A percentile compares a stretch with the other conserved stretches of the same genome.
Evolutionary conservation across 2,113 vertebrate genomes (phyloP).

Genomic region (Leucoraja erinaceus): DNA sequence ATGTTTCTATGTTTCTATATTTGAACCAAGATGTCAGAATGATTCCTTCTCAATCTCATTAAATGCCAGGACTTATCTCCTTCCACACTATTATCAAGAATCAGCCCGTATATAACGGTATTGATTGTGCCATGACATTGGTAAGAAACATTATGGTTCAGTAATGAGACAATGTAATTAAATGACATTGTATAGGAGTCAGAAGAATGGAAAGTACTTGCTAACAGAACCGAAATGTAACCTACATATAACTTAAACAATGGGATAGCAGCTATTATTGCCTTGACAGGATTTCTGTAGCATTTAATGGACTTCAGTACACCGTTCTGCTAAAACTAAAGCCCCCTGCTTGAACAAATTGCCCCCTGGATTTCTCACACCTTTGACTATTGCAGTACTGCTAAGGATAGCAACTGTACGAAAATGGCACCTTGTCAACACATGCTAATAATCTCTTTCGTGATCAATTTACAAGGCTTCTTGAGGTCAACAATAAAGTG

Average conservation of each 20-base stretch:
- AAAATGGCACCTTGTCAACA: background rate
- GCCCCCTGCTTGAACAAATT: background rate
- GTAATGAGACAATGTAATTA: background rate
- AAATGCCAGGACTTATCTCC: background rate
- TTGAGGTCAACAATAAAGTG: background rate
- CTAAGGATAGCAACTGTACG: background rate
- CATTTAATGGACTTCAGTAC: background rate
- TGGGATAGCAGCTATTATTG: background rate
- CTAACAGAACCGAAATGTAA: background rate
- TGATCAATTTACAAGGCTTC: background rate
- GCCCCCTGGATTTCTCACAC: background rate
- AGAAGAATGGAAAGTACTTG: background rate
- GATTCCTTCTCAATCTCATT: background rate
- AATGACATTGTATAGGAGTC: background rate
- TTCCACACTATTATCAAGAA: background rate
- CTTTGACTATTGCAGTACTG: background rate
- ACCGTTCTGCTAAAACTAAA: background rate
- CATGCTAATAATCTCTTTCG: conserved; percentile 1
- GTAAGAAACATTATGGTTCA: background rate
- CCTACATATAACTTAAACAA: background rate
- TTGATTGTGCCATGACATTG: background rate
- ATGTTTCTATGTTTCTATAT: no score
- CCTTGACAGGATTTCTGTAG: background rate
- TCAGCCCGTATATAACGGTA: no score
- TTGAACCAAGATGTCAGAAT: background rate